These are phyloP conservation scores for Dromococcyx pavoninus DNA, from an alignment of 2,797 vertebrate genomes.

Conservation along the genomic window DNA sequence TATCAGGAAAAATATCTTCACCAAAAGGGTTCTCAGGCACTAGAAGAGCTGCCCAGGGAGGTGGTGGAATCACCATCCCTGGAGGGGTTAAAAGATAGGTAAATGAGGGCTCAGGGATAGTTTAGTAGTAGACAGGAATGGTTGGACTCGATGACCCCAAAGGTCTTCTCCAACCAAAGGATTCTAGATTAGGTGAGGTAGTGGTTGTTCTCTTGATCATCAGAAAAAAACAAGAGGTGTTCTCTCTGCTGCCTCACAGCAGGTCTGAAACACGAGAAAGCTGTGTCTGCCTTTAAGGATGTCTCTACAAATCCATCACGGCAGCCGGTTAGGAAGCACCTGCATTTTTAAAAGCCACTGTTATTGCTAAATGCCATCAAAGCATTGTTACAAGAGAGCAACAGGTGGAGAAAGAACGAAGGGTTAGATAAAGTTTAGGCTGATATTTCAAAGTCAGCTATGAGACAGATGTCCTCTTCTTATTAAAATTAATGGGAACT, in stretches of 20 bases:
- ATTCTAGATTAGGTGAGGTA: not conserved
- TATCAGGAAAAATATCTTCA: no score
- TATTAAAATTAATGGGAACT: constrained; percentile 61
- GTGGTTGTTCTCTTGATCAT: not conserved
- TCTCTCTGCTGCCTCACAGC: not conserved
- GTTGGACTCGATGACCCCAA: no score
- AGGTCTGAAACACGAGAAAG: not conserved
- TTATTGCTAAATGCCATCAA: constrained; percentile 8
- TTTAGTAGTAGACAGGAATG: no score
- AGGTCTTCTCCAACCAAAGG: no score
- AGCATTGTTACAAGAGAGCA: not conserved
- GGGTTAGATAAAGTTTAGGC: constrained; percentile 53
- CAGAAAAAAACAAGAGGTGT: not conserved
- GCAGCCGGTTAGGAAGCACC: not conserved
- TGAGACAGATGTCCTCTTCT: constrained; percentile 54
- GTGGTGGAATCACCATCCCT: no score
- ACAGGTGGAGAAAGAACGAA: constrained; percentile 29
- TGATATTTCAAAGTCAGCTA: constrained; percentile 53
- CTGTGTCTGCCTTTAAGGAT: not conserved
- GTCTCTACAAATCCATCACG: not conserved
- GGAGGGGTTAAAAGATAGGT: no score
- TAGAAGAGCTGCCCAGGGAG: no score
- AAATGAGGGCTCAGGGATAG: no score
- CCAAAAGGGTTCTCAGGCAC: no score
- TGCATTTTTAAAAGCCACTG: not conserved